Conservation (phyloP, 2,888 invertebrate species). For the Parnassius mnemosyne region DNA sequence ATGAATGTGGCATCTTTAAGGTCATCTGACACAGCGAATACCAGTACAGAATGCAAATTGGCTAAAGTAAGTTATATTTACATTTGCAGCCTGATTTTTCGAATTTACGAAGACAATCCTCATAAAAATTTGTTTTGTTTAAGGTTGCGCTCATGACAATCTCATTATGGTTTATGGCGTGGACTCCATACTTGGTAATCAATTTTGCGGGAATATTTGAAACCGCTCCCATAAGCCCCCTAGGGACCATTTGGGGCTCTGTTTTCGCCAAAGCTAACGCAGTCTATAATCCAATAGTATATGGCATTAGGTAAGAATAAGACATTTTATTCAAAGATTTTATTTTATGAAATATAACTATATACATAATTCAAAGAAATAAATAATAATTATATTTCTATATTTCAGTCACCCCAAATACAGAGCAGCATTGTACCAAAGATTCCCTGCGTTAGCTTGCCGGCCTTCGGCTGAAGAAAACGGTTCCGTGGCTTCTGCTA, state of each 20-base stretch:
- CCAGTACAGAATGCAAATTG: constrained; percentile 87
- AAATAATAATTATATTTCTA: background rate
- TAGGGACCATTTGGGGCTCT: constrained; percentile 89
- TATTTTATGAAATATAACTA: background rate
- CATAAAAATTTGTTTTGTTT: background rate
- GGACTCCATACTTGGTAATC: constrained; percentile 89
- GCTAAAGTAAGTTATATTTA: constrained; percentile 77
- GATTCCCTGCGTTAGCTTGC: constrained; percentile 88
- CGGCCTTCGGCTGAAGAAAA: constrained; percentile 81
- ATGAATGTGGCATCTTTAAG: constrained; percentile 90
- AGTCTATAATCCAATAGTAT: constrained; percentile 89
- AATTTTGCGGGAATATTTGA: constrained; percentile 86
- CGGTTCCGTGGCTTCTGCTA: constrained; percentile 84
- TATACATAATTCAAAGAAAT: background rate
- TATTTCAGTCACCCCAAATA: constrained; percentile 87
- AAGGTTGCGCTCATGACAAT: constrained; percentile 89
- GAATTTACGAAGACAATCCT: too few species aligned
- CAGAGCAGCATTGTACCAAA: constrained; percentile 86
- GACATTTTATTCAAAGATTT: background rate
- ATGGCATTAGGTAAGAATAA: constrained; percentile 84
- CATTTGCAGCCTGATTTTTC: too few species aligned
- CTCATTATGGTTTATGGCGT: constrained; percentile 89
- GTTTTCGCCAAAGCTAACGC: constrained; percentile 91
- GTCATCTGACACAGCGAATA: constrained; percentile 83
- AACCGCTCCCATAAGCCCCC: constrained; percentile 82